phyloP scores from a whole-genome alignment of 2,797 vertebrate species.

The Gallinago solitaria region DNA sequence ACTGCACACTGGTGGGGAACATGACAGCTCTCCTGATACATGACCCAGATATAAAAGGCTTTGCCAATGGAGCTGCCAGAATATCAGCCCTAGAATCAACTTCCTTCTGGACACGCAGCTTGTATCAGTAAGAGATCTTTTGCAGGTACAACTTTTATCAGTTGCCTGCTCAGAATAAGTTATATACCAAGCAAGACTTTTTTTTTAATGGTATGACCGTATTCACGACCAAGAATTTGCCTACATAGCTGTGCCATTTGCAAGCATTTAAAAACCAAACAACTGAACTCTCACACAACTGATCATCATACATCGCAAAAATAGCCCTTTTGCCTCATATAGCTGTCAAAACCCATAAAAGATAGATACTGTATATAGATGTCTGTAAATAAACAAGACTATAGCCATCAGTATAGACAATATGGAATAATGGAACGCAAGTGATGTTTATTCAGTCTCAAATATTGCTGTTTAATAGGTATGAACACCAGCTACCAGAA shows the following conservation, averaged over 20 bases:
- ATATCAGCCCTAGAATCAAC: not conserved
- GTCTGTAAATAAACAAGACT: not conserved
- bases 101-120: not conserved
- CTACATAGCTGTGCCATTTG: not conserved
- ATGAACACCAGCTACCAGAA: not conserved
- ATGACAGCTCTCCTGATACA: not conserved
- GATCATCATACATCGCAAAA: not conserved
- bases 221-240: not conserved
- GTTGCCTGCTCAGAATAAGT: not conserved
- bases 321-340: not conserved
- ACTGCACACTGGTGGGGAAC: not conserved
- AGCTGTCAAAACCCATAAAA: not conserved
- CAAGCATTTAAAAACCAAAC: not conserved
- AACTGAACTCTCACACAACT: not conserved
- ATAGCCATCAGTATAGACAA: not conserved
- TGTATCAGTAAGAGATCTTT: not conserved
- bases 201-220: not conserved
- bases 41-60: not conserved
- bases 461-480: not conserved
- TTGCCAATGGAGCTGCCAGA: not conserved
- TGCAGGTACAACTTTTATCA: not conserved
- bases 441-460: not conserved
- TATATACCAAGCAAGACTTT: accelerated
- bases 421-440: not conserved
- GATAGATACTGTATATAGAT: not conserved